phyloP scores from a whole-genome alignment of 2,797 vertebrate genomes.

The Lateolabrax maculatus region DNA sequence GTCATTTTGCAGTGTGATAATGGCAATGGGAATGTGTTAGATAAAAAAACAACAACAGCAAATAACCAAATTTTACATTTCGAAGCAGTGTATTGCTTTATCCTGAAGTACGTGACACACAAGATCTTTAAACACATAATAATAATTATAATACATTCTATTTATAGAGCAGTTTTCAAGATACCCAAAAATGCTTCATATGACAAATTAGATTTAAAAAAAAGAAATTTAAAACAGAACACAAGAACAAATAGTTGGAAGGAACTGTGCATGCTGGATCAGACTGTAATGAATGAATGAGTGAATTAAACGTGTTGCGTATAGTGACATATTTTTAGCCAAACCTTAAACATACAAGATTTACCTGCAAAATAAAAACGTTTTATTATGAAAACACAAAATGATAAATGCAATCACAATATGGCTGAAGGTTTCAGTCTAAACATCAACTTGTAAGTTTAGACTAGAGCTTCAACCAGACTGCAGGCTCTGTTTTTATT shows the following conservation, averaged over 20 bases:
- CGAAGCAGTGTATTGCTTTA: conserved; percentile 12
- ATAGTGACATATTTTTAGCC: background rate
- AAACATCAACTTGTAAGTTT: background rate
- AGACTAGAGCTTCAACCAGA: background rate
- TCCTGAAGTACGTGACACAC: background rate
- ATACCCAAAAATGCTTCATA: background rate
- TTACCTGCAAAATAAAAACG: background rate
- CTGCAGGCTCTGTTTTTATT: background rate
- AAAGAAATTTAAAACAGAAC: background rate
- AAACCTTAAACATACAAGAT: background rate
- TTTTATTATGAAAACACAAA: background rate
- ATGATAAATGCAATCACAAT: fast-evolving
- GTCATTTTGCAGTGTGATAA: background rate
- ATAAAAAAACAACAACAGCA: background rate
- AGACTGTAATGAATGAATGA: no score
- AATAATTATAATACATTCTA: background rate
- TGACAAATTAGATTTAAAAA: background rate
- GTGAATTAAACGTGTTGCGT: background rate
- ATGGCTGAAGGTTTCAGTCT: background rate
- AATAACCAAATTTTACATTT: background rate
- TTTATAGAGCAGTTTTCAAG: background rate
- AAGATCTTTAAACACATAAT: background rate
- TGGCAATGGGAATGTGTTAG: no score
- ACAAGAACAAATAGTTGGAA: background rate
- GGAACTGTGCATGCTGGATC: background rate